phyloP scores from a whole-genome alignment of 2,113 vertebrate species.

The Tonatia bakeri region DNA sequence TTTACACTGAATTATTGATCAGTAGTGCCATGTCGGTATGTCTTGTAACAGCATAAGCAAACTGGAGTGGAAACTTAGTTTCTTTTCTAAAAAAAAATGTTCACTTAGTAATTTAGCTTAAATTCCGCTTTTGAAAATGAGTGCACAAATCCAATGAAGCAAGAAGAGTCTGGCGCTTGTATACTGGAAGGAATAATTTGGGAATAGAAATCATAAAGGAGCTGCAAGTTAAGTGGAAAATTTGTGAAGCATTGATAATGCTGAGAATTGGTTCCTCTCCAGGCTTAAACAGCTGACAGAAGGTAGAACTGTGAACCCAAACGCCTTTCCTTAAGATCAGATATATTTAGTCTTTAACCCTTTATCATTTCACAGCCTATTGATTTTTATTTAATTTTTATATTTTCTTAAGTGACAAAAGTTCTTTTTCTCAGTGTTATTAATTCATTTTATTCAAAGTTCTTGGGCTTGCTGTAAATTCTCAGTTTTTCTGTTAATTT shows the following conservation, averaged over 20 bases:
- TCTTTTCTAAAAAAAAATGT: slow-evolving; percentile 13
- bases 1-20: not conserved
- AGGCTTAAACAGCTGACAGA: not conserved
- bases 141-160: slow-evolving; percentile 18
- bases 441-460: not conserved
- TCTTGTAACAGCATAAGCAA: not conserved
- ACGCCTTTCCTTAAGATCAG: not conserved
- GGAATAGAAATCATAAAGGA: slow-evolving; percentile 16
- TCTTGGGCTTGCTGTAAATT: not conserved
- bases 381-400: slow-evolving; percentile 36
- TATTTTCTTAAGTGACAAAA: not conserved
- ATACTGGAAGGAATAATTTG: slow-evolving; percentile 41
- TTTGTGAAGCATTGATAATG: slow-evolving; percentile 47
- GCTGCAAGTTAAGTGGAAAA: slow-evolving; percentile 61
- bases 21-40: not conserved
- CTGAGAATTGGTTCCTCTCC: not conserved
- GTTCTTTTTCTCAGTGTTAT: not conserved
- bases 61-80: not conserved
- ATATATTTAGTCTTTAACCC: not conserved
- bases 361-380: not conserved
- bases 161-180: slow-evolving; percentile 26
- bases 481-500: not conserved
- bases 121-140: slow-evolving; percentile 48
- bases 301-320: not conserved
- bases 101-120: not conserved